These are phyloP conservation scores for Drosophila ananassae DNA, from an alignment of 1,140 invertebrate genomes.

Conservation along the genomic window DNA sequence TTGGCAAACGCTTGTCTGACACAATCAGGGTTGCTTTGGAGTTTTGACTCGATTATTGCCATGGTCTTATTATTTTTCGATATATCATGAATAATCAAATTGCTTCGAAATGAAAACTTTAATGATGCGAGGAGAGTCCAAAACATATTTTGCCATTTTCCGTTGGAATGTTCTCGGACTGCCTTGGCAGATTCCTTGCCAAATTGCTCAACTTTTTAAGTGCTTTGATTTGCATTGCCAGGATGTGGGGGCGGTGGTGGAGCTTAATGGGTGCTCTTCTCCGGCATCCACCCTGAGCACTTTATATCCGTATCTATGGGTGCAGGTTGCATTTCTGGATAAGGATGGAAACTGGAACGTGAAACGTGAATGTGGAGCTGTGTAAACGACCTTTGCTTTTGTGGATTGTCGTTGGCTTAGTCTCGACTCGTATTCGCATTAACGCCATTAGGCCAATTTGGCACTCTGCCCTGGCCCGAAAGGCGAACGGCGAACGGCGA, in stretches of 20 bases:
- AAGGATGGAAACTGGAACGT: constrained; percentile 1
- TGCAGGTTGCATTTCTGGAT: constrained; percentile 19
- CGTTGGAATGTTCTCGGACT: constrained; percentile 12
- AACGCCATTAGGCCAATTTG: constrained; percentile 82
- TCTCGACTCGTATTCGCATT: constrained; percentile 78
- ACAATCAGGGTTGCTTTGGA: neutral
- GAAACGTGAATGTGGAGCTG: constrained; percentile 16
- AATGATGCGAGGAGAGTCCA: no score
- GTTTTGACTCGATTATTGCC: neutral
- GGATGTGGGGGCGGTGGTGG: constrained; percentile 2
- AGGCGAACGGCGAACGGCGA: constrained; percentile 51
- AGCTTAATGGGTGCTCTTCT: neutral
- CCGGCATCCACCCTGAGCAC: no score
- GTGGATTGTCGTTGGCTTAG: constrained; percentile 54
- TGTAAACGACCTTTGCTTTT: constrained; percentile 67
- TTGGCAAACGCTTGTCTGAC: neutral
- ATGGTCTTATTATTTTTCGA: neutral
- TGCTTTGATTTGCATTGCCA: constrained; percentile 67
- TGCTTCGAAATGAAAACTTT: neutral
- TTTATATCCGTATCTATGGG: neutral
- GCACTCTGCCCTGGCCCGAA: constrained; percentile 66
- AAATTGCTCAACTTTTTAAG: constrained; percentile 62
- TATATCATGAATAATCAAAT: neutral
- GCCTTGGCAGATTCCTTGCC: constrained; percentile 39
- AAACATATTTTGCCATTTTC: neutral